phyloP scores from a whole-genome alignment of 2,888 invertebrate species.

The Villa cingulata region DNA sequence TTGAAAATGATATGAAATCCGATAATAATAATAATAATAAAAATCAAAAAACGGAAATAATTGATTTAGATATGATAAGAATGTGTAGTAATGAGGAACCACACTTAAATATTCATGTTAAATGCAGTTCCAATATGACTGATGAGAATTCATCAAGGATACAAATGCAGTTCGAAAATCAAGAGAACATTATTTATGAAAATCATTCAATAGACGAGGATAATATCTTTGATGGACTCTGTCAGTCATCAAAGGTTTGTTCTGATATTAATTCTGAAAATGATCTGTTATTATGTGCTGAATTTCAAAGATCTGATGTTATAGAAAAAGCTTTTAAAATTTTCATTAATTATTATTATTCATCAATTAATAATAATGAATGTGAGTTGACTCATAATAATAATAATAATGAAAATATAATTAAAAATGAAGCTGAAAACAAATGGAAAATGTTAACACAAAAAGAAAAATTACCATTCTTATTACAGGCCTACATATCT shows the following conservation, averaged over 20 bases:
- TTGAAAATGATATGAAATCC: neutral
- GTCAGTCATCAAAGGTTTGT: constrained; percentile 7
- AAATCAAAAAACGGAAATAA: neutral
- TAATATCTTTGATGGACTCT: constrained; percentile 11
- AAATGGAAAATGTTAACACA: constrained; percentile 10
- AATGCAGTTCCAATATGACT: neutral
- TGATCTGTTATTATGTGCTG: constrained; percentile 6
- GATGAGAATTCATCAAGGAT: neutral
- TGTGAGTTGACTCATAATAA: neutral
- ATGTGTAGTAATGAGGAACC: neutral
- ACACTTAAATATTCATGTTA: neutral
- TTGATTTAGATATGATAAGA: neutral
- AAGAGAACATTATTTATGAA: neutral
- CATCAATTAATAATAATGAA: neutral
- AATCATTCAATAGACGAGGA: constrained; percentile 7
- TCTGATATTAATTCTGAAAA: constrained; percentile 5
- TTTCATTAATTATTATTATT: constrained; percentile 6
- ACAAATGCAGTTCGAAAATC: neutral
- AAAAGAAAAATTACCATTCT: constrained; percentile 11
- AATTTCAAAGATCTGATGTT: constrained; percentile 8
- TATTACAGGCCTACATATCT: constrained; percentile 11
- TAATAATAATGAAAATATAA: neutral
- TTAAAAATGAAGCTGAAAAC: constrained; percentile 1
- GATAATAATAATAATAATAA: neutral
- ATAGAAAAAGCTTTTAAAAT: constrained; percentile 5